These are phyloP conservation scores for Meteorus sp. DNA, from an alignment of 1,140 invertebrate species.

Conservation along the genomic window DNA sequence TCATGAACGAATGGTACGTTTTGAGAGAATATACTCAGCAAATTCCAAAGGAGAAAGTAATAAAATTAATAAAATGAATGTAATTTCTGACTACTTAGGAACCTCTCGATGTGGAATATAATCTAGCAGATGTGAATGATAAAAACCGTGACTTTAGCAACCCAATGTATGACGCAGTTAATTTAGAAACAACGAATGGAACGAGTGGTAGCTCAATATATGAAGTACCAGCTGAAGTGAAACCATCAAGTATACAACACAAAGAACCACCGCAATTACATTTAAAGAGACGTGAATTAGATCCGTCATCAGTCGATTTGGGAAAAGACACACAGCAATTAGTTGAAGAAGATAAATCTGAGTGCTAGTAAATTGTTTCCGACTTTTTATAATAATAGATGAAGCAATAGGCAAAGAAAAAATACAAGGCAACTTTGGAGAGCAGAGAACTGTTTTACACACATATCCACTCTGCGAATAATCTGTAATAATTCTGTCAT, in stretches of 20 bases:
- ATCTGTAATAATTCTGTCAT: conserved; percentile 9
- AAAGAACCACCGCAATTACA: conserved; percentile 74
- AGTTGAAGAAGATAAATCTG: conserved; percentile 81
- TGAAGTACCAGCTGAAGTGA: conserved; percentile 75
- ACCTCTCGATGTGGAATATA: conserved; percentile 75
- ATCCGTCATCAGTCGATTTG: conserved; percentile 80
- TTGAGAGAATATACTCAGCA: conserved; percentile 3
- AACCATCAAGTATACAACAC: conserved; percentile 78
- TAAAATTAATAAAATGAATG: background rate
- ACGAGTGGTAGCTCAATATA: conserved; percentile 72
- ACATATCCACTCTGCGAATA: background rate
- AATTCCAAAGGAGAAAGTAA: conserved; percentile 12
- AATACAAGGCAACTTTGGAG: no score
- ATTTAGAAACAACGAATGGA: conserved; percentile 61
- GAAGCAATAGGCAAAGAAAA: no score
- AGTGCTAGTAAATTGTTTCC: conserved; percentile 53
- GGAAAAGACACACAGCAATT: conserved; percentile 90
- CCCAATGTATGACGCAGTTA: conserved; percentile 92
- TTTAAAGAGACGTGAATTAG: conserved; percentile 75
- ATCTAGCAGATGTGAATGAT: conserved; percentile 68
- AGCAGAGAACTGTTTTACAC: no score
- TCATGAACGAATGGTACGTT: conserved; percentile 53
- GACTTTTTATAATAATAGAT: conserved; percentile 15
- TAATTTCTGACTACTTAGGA: conserved; percentile 51
- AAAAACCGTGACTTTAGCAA: conserved; percentile 91